Percentiles rank a stretch among this genome's conserved stretches.
Conservation (phyloP, 2,888 invertebrate species). For the Heliconius ethilla region DNA sequence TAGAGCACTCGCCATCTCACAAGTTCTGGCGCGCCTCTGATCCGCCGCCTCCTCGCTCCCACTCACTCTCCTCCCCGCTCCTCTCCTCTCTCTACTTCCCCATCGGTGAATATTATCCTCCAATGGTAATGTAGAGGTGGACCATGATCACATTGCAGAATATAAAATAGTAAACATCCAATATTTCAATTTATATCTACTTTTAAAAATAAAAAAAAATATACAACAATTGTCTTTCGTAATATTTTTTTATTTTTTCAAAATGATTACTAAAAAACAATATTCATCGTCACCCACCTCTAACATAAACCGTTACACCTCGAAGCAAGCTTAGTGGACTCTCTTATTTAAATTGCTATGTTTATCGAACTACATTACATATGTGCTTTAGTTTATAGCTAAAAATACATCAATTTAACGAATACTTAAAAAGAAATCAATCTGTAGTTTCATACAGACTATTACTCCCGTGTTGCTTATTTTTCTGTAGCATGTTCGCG, state of each 20-base stretch:
- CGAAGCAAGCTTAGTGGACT: constrained; percentile 46
- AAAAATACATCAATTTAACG: neutral
- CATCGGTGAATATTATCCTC: neutral
- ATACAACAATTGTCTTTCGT: too few relatives aligned
- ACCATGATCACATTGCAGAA: neutral
- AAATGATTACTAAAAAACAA: neutral
- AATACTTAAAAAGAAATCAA: neutral
- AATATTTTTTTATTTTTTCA: too few relatives aligned
- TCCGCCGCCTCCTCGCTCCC: constrained; percentile 44
- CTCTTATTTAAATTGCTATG: constrained; percentile 21
- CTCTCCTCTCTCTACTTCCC: constrained; percentile 37
- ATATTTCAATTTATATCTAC: neutral
- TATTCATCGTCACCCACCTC: constrained; percentile 43
- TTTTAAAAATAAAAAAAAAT: neutral
- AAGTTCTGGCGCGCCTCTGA: constrained; percentile 74
- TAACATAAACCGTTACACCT: constrained; percentile 43
- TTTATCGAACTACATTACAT: constrained; percentile 3
- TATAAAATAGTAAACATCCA: neutral
- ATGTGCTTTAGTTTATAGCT: constrained; percentile 10
- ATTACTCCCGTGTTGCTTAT: constrained; percentile 2
- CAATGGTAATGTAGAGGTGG: constrained; percentile 11
- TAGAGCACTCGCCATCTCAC: constrained; percentile 82
- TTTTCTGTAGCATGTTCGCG: constrained; percentile 22
- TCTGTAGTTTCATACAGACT: constrained; percentile 4
- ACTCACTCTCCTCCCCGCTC: constrained; percentile 42